Conservation (phyloP, 2,888 invertebrate species). For the Ptilodon capucinus region DNA sequence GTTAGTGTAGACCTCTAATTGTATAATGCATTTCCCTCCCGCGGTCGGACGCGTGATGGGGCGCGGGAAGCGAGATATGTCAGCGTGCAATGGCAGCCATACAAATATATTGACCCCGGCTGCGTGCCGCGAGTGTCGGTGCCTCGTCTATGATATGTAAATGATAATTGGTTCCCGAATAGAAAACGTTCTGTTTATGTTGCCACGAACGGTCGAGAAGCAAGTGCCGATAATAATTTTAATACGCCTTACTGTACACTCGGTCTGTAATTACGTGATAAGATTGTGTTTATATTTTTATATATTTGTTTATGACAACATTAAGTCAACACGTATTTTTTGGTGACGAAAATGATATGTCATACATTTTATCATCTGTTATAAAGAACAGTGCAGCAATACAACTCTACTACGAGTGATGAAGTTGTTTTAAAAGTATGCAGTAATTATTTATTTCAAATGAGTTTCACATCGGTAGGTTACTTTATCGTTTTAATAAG, state of each 20-base stretch:
- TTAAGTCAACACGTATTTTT: slow-evolving; percentile 19
- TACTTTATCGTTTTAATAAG: background rate
- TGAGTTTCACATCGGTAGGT: background rate
- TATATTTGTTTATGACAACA: slow-evolving; percentile 36
- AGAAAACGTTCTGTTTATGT: slow-evolving; percentile 76
- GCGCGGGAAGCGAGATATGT: slow-evolving; percentile 44
- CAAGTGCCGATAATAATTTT: slow-evolving; percentile 67
- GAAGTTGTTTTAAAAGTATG: background rate
- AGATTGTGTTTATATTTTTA: slow-evolving; percentile 55
- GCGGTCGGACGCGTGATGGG: slow-evolving; percentile 26
- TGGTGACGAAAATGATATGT: slow-evolving; percentile 3
- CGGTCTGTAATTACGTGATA: slow-evolving; percentile 60
- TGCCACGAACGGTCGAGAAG: slow-evolving; percentile 61
- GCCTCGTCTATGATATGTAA: slow-evolving; percentile 79
- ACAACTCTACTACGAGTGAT: background rate
- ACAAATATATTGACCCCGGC: slow-evolving; percentile 79
- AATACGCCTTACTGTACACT: slow-evolving; percentile 58
- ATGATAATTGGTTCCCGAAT: slow-evolving; percentile 81
- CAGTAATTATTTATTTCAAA: background rate
- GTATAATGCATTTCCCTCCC: slow-evolving; percentile 33
- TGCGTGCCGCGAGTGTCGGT: slow-evolving; percentile 75
- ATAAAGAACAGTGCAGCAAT: background rate
- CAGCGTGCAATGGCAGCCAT: slow-evolving; percentile 55
- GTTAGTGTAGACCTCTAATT: slow-evolving; percentile 44
- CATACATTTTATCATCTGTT: slow-evolving; percentile 8